Evolutionary conservation across 2,888 invertebrate genomes (phyloP).

Genomic region (Oegoconia quadripuncta): DNA sequence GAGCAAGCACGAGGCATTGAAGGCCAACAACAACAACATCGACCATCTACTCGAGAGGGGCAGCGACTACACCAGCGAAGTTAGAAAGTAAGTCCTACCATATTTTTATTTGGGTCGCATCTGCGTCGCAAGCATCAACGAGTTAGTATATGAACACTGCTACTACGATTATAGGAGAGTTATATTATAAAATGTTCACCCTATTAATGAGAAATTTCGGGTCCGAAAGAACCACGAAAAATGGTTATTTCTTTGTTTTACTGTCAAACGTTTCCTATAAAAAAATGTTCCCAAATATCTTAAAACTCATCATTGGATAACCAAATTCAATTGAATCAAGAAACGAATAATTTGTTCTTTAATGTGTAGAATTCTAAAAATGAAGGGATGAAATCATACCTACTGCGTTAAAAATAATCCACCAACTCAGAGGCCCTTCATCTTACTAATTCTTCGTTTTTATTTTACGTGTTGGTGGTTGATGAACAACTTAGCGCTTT

Average conservation of each 20-base stretch:
- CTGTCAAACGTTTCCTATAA: too few relatives aligned
- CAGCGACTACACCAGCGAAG: constrained; percentile 90
- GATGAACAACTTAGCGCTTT: background rate
- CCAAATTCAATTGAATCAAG: constrained; percentile 13
- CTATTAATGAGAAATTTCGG: too few relatives aligned
- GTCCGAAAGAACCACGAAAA: too few relatives aligned
- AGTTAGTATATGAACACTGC: too few relatives aligned
- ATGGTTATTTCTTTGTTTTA: too few relatives aligned
- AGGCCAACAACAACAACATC: constrained; percentile 82
- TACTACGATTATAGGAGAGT: too few relatives aligned
- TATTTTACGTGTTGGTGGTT: constrained; percentile 33
- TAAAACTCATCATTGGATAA: too few relatives aligned
- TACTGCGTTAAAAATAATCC: constrained; percentile 52
- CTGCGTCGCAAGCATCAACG: too few relatives aligned
- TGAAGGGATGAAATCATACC: constrained; percentile 49
- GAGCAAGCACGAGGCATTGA: constrained; percentile 90
- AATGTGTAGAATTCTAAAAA: constrained; percentile 47
- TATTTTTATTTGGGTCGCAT: too few relatives aligned
- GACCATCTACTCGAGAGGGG: constrained; percentile 90
- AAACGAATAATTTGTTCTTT: constrained; percentile 10
- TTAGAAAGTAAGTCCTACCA: constrained; percentile 90
- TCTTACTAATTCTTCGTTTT: constrained; percentile 59
- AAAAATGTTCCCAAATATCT: background rate
- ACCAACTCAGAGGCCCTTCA: constrained; percentile 49
- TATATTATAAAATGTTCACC: too few relatives aligned